Evolutionary conservation across 1,140 invertebrate genomes (phyloP).

Genomic region (Charaxes varanes): DNA sequence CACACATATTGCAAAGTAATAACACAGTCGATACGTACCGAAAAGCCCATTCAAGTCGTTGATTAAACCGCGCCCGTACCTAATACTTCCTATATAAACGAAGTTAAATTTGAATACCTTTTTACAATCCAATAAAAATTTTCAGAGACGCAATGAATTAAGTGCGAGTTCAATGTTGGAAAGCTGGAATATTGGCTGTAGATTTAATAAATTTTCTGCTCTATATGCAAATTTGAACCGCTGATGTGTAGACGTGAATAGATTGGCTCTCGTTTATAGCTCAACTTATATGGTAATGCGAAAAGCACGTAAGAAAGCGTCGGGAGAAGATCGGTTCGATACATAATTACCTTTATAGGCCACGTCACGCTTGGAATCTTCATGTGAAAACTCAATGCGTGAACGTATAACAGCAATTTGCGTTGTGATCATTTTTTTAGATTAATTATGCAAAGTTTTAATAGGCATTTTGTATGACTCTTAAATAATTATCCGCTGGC

Average conservation of each 20-base stretch:
- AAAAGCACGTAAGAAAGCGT: constrained; percentile 71
- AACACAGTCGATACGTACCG: constrained; percentile 14
- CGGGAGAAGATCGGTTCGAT: constrained; percentile 65
- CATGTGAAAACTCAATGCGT: constrained; percentile 39
- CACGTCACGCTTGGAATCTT: constrained; percentile 48
- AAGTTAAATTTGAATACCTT: constrained; percentile 29
- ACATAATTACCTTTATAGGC: constrained; percentile 70
- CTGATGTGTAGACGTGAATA: constrained; percentile 74
- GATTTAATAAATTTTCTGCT: constrained; percentile 74
- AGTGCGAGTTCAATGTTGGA: constrained; percentile 67
- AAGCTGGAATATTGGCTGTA: constrained; percentile 70
- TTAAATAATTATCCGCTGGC: no score
- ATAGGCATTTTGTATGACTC: no score
- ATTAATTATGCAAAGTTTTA: no score
- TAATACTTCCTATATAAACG: constrained; percentile 23
- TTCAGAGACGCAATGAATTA: constrained; percentile 55
- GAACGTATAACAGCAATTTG: no score
- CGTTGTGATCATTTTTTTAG: no score
- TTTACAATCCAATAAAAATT: constrained; percentile 53
- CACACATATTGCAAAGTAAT: constrained; percentile 2
- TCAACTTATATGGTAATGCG: constrained; percentile 73
- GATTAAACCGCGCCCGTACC: constrained; percentile 21
- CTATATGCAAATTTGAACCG: constrained; percentile 72
- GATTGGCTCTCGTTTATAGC: constrained; percentile 72
- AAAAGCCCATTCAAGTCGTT: constrained; percentile 15